Evolutionary conservation across 2,797 vertebrate genomes (phyloP), one percentile per base, ranked within the genome.

Genomic region (Pseudopleuronectes americanus): DNA sequence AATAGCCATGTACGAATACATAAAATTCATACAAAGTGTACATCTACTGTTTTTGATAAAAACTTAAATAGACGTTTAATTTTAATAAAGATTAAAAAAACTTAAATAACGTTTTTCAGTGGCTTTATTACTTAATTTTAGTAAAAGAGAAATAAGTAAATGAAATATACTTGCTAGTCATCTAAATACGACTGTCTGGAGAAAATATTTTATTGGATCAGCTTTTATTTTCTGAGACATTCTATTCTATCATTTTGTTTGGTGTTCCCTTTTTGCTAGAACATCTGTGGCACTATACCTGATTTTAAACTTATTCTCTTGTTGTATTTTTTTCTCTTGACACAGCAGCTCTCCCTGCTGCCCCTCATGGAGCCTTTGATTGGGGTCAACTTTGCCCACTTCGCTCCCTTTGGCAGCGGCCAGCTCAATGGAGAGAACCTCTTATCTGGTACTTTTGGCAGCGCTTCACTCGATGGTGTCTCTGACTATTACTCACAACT

Each of bases 401-500:
- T 99, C 72, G 95, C 98, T 80, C 98, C 98, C 45, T 99, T 97
- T 41, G 98, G 98, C 83, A 97, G 97, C 47, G 94, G 97, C 78
- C 96, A 96, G 80, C 93, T 98, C 64, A 98, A 95, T 61, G 96
- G 96, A 80, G 98, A 97, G 87, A 98, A 92, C 87, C 94, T 96
- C 23, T 95, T 99, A 77, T 95, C 97, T n/a, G 98, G 98, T 79
- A 93, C 96, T 80, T 99, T 99, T 87, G 98, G 98, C 81, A 99
- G 96, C 36, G 98, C 97, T 45, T 95, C 97, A 33, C 95, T 99
- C 59, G 97, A 99, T 65, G 97, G 98, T 60, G 95, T 97, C 81
- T 99, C 97, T 41, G 98, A 99, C 93, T 99, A 99, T 93, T 99
- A 99, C 92, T 97, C 98, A 84, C 98, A 99, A 71, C 94, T 99